phyloP scores from a whole-genome alignment of 2,113 vertebrate species.

The Polypterus bichir region DNA sequence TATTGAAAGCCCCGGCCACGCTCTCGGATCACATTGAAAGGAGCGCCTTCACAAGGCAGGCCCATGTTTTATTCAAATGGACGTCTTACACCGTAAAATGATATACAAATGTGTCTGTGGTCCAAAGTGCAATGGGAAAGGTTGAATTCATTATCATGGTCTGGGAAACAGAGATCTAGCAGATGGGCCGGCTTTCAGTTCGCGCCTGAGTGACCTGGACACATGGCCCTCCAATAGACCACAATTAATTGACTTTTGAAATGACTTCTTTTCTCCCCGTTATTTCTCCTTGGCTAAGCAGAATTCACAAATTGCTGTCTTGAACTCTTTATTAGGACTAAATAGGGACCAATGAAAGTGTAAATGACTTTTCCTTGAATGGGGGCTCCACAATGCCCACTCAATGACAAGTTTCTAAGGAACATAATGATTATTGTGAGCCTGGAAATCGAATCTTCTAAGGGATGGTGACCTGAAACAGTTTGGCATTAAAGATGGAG shows the following conservation, averaged over 20 bases:
- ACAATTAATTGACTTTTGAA: conserved; percentile 63
- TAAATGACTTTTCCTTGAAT: conserved; percentile 52
- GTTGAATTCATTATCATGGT: conserved; percentile 36
- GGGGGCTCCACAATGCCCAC: conserved; percentile 35
- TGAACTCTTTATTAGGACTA: conserved; percentile 55
- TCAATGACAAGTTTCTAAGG: conserved; percentile 32
- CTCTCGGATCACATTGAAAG: too few relatives aligned
- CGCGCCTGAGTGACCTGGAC: conserved; percentile 11
- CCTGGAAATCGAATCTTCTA: not conserved
- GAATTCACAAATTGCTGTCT: conserved; percentile 58
- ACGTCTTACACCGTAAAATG: conserved; percentile 36
- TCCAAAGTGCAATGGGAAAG: conserved; percentile 21
- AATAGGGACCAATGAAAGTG: conserved; percentile 60
- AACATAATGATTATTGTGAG: conserved; percentile 48
- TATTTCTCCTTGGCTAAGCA: conserved; percentile 50
- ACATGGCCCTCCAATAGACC: conserved; percentile 27
- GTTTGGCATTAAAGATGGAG: too few relatives aligned
- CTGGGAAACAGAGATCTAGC: conserved; percentile 36
- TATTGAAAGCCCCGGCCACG: not conserved
- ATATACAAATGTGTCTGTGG: conserved; percentile 41
- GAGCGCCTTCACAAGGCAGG: conserved; percentile 5
- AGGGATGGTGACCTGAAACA: not conserved
- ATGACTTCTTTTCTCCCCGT: conserved; percentile 36
- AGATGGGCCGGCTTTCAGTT: conserved; percentile 31
- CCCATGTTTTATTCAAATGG: conserved; percentile 38